phyloP scores from a whole-genome alignment of 2,888 invertebrate genomes.

The Erebia palarica region DNA sequence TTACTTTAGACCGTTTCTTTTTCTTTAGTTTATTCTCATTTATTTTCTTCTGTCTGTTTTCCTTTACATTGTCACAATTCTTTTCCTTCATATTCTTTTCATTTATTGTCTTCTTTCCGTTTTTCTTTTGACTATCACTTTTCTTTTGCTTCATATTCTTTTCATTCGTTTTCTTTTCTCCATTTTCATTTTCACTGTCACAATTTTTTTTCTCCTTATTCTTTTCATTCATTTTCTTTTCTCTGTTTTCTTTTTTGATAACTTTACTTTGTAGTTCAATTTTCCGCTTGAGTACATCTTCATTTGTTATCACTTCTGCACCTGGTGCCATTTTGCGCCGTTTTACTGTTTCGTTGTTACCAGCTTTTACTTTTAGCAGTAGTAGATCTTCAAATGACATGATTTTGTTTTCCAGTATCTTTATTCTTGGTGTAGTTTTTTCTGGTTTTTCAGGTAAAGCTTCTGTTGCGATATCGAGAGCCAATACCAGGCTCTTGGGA shows the following conservation, averaged over 20 bases:
- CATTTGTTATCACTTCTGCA: conserved; percentile 37
- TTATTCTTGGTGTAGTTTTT: conserved; percentile 1
- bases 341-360: conserved; percentile 23
- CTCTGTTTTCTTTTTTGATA: conserved; percentile 20
- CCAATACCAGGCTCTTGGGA: conserved; percentile 4
- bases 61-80: conserved; percentile 2
- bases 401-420: conserved; percentile 30
- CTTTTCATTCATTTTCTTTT: conserved; percentile 2
- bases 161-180: not conserved
- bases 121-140: conserved; percentile 1
- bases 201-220: conserved; percentile 4
- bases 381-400: conserved; percentile 42
- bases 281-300: conserved; percentile 29
- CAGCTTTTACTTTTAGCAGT: conserved; percentile 26
- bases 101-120: conserved; percentile 4
- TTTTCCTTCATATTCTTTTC: conserved; percentile 2
- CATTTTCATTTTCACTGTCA: not conserved
- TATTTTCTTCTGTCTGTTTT: conserved; percentile 2
- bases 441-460: conserved; percentile 4
- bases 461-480: conserved; percentile 4
- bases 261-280: conserved; percentile 22
- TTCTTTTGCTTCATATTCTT: not conserved
- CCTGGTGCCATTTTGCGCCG: conserved; percentile 32
- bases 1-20: conserved; percentile 4
- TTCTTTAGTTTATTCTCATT: not conserved